Evolutionary conservation across 2,888 invertebrate genomes (phyloP).

Genomic region (Temnothorax rugatulus): DNA sequence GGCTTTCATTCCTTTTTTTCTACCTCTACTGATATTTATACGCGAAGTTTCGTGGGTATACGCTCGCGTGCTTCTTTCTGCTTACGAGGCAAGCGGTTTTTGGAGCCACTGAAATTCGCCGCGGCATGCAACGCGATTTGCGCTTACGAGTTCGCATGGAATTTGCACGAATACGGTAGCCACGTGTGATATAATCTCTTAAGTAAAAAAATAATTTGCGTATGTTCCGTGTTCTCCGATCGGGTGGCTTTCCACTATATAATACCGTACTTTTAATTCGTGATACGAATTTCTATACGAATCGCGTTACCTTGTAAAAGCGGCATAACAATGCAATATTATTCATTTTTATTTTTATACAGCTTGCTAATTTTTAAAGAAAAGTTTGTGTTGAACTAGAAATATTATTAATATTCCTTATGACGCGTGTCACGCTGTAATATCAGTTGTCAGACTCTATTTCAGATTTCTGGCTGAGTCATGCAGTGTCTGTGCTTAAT

Average conservation of each 20-base stretch:
- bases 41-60: constrained; percentile 33
- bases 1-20: constrained; percentile 18
- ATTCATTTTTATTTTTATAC: neutral
- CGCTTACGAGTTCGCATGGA: constrained; percentile 45
- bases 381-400: neutral
- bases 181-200: neutral
- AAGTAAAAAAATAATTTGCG: constrained; percentile 12
- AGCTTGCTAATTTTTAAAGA: neutral
- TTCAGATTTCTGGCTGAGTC: constrained; percentile 21
- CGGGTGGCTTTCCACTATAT: neutral
- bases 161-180: constrained; percentile 28
- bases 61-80: constrained; percentile 73
- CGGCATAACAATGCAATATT: neutral
- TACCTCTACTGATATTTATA: constrained; percentile 63
- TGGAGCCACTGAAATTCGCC: constrained; percentile 66
- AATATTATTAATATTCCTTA: neutral
- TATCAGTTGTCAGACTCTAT: constrained; percentile 8
- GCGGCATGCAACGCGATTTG: constrained; percentile 70
- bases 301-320: neutral
- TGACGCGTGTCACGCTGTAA: neutral
- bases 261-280: neutral
- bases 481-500: constrained; percentile 38
- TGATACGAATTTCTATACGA: neutral
- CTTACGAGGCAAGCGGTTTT: constrained; percentile 61
- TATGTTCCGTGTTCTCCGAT: neutral